Base-by-base conservation (phyloP, 2,888 invertebrate genomes). In the Polymixis flavicincta region DNA sequence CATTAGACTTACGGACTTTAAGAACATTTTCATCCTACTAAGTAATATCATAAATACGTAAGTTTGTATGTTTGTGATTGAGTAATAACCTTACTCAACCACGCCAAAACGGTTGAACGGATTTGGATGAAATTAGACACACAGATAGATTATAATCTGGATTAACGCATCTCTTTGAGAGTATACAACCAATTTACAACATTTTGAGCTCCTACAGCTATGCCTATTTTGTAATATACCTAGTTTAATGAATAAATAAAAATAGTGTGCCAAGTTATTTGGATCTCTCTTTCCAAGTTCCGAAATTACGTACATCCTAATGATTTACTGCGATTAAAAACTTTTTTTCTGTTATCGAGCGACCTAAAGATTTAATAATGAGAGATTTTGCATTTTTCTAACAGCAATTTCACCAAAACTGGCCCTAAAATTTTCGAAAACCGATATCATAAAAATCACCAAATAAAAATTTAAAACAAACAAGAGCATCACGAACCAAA, bases 381-480 rank as follows among this genome's bases (percentile, higher is more conserved):
- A 60, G 3, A 14, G 6, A 63, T 63, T 42, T 42, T n/a, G 9
- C n/a, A 6, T 2, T 63, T n/a, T 42, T 25, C 0, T 0, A 42
- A 19, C 17, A 17, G 6, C 17, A 6, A 19, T 22, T 48, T 14
- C 8, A 14, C 3, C 19, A 45, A 13, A 63, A 42, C 3, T 42
- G 42, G 19, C 11, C 19, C 4, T 22, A 22, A 45, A 45, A 5
- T 25, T 48, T 48, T 19, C 7, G 8, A 42, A 52, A 48, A 45
- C 5, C 14, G 48, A 64, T 17, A 8, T 7, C 2, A 7, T 59
- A 17, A 52, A 17, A 71, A 72, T 42, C 22, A 28, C n/a, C 42
- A 63, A 71, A 67, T 65, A 79, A 73, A 72, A 72, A 65, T 13
- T 52, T 9, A 19, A 61, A 37, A 54, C 61, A 50, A 45, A 70